phyloP scores from a whole-genome alignment of 2,113 vertebrate species.

The Pseudonaja textilis region DNA sequence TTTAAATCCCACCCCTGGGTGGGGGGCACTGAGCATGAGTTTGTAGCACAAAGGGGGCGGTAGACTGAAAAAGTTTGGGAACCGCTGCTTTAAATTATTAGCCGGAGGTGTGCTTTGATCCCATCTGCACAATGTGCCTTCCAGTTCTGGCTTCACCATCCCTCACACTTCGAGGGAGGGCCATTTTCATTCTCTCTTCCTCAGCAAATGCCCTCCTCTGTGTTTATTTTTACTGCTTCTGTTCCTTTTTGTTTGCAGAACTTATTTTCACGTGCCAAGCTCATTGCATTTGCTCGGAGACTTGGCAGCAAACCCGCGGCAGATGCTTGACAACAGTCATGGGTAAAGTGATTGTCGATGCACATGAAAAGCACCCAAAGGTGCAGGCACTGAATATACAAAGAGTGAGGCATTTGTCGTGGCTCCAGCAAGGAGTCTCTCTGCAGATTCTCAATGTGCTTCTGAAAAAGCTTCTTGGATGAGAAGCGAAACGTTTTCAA shows the following conservation, averaged over 20 bases:
- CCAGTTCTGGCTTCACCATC: neutral
- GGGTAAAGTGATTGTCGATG: neutral
- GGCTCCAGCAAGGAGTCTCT: neutral
- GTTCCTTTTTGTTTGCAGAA: conserved; percentile 14
- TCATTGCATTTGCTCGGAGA: neutral
- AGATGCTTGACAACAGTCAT: conserved; percentile 1
- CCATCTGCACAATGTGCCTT: neutral
- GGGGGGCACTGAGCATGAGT: no score
- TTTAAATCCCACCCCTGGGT: no score
- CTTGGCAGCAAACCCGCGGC: neutral
- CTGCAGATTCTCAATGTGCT: no score
- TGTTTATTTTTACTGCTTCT: neutral
- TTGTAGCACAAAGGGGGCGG: no score
- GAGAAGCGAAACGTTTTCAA: no score
- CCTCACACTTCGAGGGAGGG: neutral
- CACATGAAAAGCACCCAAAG: neutral
- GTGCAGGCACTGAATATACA: neutral
- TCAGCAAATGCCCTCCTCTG: neutral
- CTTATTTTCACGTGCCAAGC: neutral
- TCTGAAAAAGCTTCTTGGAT: no score
- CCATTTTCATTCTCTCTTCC: neutral
- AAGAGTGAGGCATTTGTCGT: neutral
- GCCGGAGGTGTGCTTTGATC: neutral
- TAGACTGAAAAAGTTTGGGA: no score
- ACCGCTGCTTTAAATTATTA: no score